Percentiles rank a stretch among this genome's conserved stretches.
These are phyloP conservation scores for Dicyrtomina minuta DNA, from an alignment of 2,888 invertebrate genomes.

Conservation along the genomic window DNA sequence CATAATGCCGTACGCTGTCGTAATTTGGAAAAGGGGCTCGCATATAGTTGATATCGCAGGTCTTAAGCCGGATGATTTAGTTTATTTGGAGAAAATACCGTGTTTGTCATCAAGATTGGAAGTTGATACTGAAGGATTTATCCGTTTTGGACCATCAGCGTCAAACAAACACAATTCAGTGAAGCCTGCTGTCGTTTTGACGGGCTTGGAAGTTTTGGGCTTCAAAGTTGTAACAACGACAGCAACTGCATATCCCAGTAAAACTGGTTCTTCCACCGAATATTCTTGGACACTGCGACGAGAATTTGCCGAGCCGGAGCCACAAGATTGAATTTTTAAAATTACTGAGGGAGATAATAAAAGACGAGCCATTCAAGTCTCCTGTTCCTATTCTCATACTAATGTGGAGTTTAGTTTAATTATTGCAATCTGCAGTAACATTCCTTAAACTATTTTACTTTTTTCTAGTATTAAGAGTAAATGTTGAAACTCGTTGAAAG, in stretches of 20 bases:
- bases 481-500: too few species aligned
- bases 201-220: constrained; percentile 82
- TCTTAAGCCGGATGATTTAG: constrained; percentile 49
- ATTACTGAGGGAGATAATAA: too few species aligned
- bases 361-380: too few species aligned
- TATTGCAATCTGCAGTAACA: too few species aligned
- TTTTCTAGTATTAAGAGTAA: too few species aligned
- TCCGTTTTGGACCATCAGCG: constrained; percentile 46
- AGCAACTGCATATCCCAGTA: constrained; percentile 36
- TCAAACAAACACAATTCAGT: constrained; percentile 39
- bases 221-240: constrained; percentile 86
- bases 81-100: constrained; percentile 51
- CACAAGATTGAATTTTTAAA: constrained; percentile 56
- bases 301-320: constrained; percentile 81
- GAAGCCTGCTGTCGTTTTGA: constrained; percentile 67
- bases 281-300: constrained; percentile 94
- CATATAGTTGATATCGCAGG: constrained; percentile 51
- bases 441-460: too few species aligned
- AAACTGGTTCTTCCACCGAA: constrained; percentile 66
- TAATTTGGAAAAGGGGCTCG: constrained; percentile 51
- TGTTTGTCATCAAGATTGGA: constrained; percentile 48
- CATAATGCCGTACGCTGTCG: constrained; percentile 52
- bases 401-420: too few species aligned
- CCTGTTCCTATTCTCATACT: too few species aligned
- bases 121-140: constrained; percentile 52